Evolutionary conservation across 2,888 invertebrate species (phyloP).

Genomic region (Philaethria dido): DNA sequence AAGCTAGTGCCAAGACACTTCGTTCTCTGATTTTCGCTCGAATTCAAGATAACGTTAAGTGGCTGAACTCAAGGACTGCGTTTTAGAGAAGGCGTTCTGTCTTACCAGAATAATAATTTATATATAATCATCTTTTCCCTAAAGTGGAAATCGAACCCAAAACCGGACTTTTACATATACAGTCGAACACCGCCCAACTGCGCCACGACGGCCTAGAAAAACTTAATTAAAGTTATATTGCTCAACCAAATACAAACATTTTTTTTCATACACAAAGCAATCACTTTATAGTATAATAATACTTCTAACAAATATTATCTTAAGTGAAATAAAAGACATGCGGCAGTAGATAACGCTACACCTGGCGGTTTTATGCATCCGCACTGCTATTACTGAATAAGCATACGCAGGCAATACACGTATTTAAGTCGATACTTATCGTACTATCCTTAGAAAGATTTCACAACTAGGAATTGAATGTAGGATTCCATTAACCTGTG

Average conservation of each 20-base stretch:
- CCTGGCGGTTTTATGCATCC: conserved; percentile 51
- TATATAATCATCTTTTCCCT: too few relatives aligned
- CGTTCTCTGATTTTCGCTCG: too few relatives aligned
- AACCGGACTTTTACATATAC: too few relatives aligned
- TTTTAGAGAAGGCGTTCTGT: too few relatives aligned
- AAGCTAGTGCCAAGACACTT: too few relatives aligned
- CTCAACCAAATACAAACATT: not conserved
- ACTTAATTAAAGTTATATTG: too few relatives aligned
- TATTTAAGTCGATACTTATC: conserved; percentile 36
- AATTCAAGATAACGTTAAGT: too few relatives aligned
- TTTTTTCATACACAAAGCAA: not conserved
- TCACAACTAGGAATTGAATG: not conserved
- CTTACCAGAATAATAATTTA: too few relatives aligned
- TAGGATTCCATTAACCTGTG: not conserved
- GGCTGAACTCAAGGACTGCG: too few relatives aligned
- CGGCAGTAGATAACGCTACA: conserved; percentile 45
- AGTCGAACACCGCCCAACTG: too few relatives aligned
- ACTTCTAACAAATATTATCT: conserved; percentile 41
- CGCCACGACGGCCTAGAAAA: too few relatives aligned
- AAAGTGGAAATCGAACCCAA: too few relatives aligned
- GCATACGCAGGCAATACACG: conserved; percentile 29
- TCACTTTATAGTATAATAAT: not conserved
- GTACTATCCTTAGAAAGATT: conserved; percentile 9
- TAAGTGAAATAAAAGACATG: conserved; percentile 29
- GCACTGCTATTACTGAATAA: conserved; percentile 35